These are phyloP conservation scores for Celastrina argiolus DNA, from an alignment of 2,888 invertebrate genomes.

Conservation along the genomic window DNA sequence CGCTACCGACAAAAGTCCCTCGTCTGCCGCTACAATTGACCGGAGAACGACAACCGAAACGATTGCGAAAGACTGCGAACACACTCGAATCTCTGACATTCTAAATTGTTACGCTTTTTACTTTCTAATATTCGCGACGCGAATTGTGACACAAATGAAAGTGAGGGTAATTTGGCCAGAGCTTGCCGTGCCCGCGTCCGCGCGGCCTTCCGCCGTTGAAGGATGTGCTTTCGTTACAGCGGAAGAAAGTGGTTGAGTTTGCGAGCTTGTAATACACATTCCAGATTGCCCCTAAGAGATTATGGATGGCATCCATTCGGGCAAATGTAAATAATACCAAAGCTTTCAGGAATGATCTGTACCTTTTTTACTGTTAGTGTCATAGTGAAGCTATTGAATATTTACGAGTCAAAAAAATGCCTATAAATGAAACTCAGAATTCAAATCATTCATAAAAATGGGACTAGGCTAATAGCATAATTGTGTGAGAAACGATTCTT, in stretches of 20 bases:
- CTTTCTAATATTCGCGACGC: slow-evolving; percentile 18
- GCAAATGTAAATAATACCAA: background rate
- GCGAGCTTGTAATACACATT: background rate
- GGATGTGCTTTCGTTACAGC: background rate
- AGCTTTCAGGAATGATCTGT: background rate
- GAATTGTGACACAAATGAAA: slow-evolving; percentile 20
- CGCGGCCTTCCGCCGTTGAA: background rate
- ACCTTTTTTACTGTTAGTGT: background rate
- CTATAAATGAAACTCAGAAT: background rate
- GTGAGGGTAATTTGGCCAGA: slow-evolving; percentile 7
- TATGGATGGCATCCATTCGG: background rate
- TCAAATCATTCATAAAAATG: too few relatives aligned
- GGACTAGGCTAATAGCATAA: background rate
- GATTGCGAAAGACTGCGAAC: background rate
- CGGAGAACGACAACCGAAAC: background rate
- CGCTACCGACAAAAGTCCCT: background rate
- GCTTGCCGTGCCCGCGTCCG: background rate
- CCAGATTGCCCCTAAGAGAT: background rate
- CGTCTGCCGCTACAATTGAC: background rate
- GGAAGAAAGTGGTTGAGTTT: background rate
- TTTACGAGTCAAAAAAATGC: background rate
- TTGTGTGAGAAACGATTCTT: background rate
- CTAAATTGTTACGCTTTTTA: slow-evolving; percentile 9
- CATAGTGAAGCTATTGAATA: background rate
- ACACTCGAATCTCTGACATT: slow-evolving; percentile 4